Evolutionary conservation across 1,140 invertebrate species (phyloP), one percentile per base, ranked within the genome.

Genomic region (Pomacea maculata): DNA sequence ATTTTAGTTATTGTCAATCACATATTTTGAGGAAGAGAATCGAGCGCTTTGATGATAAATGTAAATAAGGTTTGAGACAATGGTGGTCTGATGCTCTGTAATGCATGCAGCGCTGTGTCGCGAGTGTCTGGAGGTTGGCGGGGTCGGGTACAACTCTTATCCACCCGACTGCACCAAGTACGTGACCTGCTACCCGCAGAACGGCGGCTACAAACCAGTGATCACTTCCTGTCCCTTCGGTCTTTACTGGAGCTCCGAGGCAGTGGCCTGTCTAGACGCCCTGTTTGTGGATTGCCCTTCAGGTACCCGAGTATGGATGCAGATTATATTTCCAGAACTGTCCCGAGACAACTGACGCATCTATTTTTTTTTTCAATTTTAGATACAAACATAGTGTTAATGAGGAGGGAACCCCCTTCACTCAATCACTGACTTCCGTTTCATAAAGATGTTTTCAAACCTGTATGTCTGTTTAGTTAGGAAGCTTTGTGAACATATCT

Each of bases 101-200:
- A 17, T 61, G 8, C 8, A 82, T 82, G n/a, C 81, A 87, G 88
- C 73, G 19, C 78, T 88, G 54, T 89, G 88, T 80, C 79, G 80
- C 21, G 85, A 88, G 10, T 88, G 87, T 67, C 73, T 88, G 25
- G 85, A 85, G 21, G 85, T 88, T 52, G 83, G 83, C 12, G 87
- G 86, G 34, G 75, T 87, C 34, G 88, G 88, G 0, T 89, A 86
- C 80, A 89, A 88, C 79, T 83, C 87, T 19, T 83, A 84, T 77
- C 87, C 87, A 11, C 82, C 81, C 2, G 87, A 89, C 81, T 89
- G 88, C 79, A 86, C 84, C n/a, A 86, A 85, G 67, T 89, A 85
- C 81, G 87, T 89, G 0, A 83, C 86, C 74, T 89, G 88, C 63
- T 85, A 82, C 85, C 83, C 77, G 9, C 70, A 84, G 14, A 54